phyloP scores from a whole-genome alignment of 2,113 vertebrate species.

The Hyperopisus bebe region DNA sequence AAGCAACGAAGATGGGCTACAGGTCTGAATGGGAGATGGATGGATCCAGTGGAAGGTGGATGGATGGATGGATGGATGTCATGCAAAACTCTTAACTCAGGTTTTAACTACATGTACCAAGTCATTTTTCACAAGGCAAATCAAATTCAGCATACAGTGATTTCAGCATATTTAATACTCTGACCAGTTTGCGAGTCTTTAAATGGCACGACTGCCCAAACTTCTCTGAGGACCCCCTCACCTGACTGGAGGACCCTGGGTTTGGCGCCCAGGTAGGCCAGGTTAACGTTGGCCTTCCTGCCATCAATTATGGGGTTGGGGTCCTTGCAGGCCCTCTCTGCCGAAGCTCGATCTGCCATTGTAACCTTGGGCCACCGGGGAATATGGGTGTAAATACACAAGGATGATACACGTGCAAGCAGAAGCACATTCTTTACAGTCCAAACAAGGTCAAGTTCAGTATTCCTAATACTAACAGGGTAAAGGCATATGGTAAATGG shows the following conservation, averaged over 20 bases:
- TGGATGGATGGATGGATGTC: not conserved
- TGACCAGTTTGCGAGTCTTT: not conserved
- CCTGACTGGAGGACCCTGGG: constrained; percentile 94
- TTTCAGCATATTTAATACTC: not conserved
- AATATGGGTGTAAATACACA: not conserved
- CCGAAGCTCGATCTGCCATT: constrained; percentile 88
- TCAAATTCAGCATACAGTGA: not conserved
- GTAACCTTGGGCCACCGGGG: constrained; percentile 70
- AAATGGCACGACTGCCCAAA: not conserved
- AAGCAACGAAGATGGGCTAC: not conserved
- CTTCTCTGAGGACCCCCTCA: constrained; percentile 46
- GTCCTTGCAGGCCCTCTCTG: constrained; percentile 90
- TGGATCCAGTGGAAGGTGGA: not conserved
- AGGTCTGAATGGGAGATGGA: not conserved
- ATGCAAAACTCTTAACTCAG: not conserved
- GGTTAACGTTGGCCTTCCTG: constrained; percentile 93
- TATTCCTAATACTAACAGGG: not conserved
- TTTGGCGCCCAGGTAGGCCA: constrained; percentile 93
- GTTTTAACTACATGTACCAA: not conserved
- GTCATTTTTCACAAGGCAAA: not conserved
- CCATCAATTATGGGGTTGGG: constrained; percentile 98
- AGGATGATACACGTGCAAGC: not conserved
- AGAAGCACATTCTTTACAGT: not conserved
- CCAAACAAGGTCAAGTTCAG: not conserved
- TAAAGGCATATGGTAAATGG: not conserved